phyloP scores from a whole-genome alignment of 2,113 vertebrate species.

The Ifrita kowaldi region DNA sequence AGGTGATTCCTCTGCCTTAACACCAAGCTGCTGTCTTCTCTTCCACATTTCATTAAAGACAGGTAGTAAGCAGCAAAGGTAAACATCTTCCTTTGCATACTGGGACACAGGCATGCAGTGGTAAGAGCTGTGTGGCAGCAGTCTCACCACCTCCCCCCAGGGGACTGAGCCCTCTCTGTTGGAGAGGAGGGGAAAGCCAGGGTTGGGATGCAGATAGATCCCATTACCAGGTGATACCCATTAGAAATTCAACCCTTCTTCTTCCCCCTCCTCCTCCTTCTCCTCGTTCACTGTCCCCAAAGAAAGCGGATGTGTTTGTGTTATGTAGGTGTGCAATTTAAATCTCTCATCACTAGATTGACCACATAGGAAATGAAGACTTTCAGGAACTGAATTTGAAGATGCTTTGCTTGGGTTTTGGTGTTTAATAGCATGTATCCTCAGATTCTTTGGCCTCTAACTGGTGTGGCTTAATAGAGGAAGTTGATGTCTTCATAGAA shows the following conservation, averaged over 20 bases:
- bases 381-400: not conserved
- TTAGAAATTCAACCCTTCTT: not conserved
- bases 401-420: not conserved
- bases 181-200: not conserved
- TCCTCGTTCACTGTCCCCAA: not conserved
- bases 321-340: not conserved
- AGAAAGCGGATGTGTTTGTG: not conserved
- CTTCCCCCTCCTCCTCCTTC: not conserved
- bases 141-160: not conserved
- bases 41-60: not conserved
- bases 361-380: not conserved
- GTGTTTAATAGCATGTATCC: not conserved
- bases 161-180: fast-evolving
- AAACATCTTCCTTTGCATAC: not conserved
- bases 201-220: fast-evolving
- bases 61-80: not conserved
- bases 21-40: not conserved
- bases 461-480: not conserved
- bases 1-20: not conserved
- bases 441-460: not conserved
- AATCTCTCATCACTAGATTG: not conserved
- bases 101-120: not conserved
- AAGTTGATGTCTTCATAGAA: not conserved
- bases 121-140: not conserved
- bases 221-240: not conserved